Evolutionary conservation across 92 coral and sea anemone genomes (phyloP).

Genomic region (Zoanthus sansibaricus): DNA sequence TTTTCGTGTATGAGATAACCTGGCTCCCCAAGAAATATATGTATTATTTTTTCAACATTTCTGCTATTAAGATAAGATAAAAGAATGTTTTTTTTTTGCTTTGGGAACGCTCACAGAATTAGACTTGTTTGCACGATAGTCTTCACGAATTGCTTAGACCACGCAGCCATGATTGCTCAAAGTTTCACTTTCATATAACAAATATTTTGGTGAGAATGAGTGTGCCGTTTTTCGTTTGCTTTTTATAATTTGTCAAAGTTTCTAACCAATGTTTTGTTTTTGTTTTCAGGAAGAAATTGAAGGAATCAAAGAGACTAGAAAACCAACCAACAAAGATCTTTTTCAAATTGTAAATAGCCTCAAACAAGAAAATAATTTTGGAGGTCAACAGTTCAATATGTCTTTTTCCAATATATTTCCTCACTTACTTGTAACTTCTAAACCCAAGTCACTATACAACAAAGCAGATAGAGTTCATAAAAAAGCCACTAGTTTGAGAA

Average conservation of each 20-base stretch:
- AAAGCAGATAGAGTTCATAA: conserved; percentile 32
- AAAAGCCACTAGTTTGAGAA: conserved; percentile 4
- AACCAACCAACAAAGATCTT: conserved; percentile 12
- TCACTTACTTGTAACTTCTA: neutral
- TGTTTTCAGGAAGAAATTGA: conserved; percentile 9
- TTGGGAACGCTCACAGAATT: conserved; percentile 3
- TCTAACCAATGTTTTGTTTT: conserved; percentile 2
- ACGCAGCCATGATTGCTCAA: conserved; percentile 6
- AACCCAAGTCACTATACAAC: conserved; percentile 17
- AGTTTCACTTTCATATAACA: conserved; percentile 15
- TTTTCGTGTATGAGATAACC: neutral
- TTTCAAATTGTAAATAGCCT: conserved; percentile 28
- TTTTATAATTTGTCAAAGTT: neutral
- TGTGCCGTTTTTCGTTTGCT: neutral
- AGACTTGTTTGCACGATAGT: neutral
- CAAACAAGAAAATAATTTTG: conserved; percentile 16
- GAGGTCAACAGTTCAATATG: conserved; percentile 37
- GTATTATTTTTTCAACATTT: neutral
- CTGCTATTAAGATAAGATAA: neutral
- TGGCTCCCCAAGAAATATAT: conserved; percentile 7
- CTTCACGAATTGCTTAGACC: neutral
- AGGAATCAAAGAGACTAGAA: neutral
- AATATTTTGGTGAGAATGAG: conserved; percentile 1
- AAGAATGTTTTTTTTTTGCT: neutral
- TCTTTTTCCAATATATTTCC: conserved; percentile 6